Evolutionary conservation across 2,888 invertebrate genomes (phyloP).

Genomic region (Doris montereyensis): DNA sequence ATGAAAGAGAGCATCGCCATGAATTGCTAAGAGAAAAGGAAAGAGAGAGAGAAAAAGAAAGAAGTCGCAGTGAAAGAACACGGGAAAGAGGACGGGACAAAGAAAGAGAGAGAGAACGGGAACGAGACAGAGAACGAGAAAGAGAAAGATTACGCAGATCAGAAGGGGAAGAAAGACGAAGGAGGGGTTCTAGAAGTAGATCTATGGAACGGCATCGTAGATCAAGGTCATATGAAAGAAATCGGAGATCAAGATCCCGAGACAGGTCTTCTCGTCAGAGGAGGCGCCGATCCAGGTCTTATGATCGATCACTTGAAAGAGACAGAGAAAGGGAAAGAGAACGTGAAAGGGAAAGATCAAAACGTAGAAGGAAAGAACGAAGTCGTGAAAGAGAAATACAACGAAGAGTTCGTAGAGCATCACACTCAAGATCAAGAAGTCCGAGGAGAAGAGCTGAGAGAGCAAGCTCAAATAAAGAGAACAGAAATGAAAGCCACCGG

Average conservation of each 20-base stretch:
- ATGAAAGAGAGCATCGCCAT: slow-evolving; percentile 43
- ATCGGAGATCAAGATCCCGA: slow-evolving; percentile 49
- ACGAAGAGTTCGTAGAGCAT: slow-evolving; percentile 32
- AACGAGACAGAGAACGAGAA: slow-evolving; percentile 33
- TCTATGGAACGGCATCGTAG: slow-evolving; percentile 50
- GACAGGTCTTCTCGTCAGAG: slow-evolving; percentile 42
- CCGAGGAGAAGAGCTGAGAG: slow-evolving; percentile 41
- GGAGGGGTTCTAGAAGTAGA: slow-evolving; percentile 43
- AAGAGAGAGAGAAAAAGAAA: slow-evolving; percentile 72
- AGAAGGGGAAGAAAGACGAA: slow-evolving; percentile 29
- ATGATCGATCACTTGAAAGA: slow-evolving; percentile 40
- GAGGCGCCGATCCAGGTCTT: slow-evolving; percentile 48
- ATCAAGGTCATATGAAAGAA: slow-evolving; percentile 51
- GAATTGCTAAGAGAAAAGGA: slow-evolving; percentile 55
- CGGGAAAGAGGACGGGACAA: slow-evolving; percentile 44
- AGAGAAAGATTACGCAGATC: slow-evolving; percentile 25
- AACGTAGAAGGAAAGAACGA: slow-evolving; percentile 22
- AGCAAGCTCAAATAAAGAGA: slow-evolving; percentile 42
- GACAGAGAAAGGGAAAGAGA: slow-evolving; percentile 40
- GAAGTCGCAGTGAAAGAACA: slow-evolving; percentile 52
- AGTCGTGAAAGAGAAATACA: slow-evolving; percentile 30
- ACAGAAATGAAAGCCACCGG: slow-evolving; percentile 36
- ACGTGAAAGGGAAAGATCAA: slow-evolving; percentile 42
- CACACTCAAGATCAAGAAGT: slow-evolving; percentile 36
- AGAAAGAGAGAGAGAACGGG: slow-evolving; percentile 44